Percentiles rank a stretch among this genome's conserved stretches.
Evolutionary conservation across 23 tunicate species (phyloP).

Genomic region (Aplidium turbinatum): DNA sequence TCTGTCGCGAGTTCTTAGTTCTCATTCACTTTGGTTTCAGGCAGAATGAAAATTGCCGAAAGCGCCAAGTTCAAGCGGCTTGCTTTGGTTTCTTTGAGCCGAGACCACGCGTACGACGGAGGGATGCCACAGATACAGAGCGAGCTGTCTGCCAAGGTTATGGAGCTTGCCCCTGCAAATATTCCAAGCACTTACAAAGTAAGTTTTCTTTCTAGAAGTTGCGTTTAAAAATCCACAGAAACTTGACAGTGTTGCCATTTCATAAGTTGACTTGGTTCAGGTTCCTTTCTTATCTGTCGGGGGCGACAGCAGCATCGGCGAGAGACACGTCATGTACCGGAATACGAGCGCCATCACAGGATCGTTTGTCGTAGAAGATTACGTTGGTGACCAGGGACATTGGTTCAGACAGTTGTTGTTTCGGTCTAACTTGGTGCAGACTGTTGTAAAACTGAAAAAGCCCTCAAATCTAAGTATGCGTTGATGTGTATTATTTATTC

Average conservation of each 20-base stretch:
- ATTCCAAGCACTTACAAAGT: slow-evolving; percentile 42
- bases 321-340: slow-evolving; percentile 26
- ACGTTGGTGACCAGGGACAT: slow-evolving; percentile 26
- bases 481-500: too few relatives aligned
- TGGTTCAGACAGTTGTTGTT: slow-evolving; percentile 79
- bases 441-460: slow-evolving; percentile 41
- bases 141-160: slow-evolving; percentile 71
- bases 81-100: slow-evolving; percentile 53
- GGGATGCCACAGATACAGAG: slow-evolving; percentile 56
- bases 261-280: slow-evolving; percentile 33
- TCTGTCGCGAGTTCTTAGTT: background rate
- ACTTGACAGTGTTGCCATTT: too few relatives aligned
- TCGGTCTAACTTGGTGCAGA: slow-evolving; percentile 31
- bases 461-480: background rate
- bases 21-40: too few relatives aligned
- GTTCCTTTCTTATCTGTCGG: slow-evolving; percentile 78
- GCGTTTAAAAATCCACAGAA: too few relatives aligned
- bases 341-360: slow-evolving; percentile 59
- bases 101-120: slow-evolving; percentile 68
- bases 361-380: slow-evolving; percentile 67
- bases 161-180: slow-evolving; percentile 75
- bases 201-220: too few relatives aligned
- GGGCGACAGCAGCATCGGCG: slow-evolving; percentile 62
- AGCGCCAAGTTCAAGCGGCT: slow-evolving; percentile 65
- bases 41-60: slow-evolving; percentile 53